Evolutionary conservation across 2,113 vertebrate species (phyloP).

Genomic region (Actenoides hombroni): DNA sequence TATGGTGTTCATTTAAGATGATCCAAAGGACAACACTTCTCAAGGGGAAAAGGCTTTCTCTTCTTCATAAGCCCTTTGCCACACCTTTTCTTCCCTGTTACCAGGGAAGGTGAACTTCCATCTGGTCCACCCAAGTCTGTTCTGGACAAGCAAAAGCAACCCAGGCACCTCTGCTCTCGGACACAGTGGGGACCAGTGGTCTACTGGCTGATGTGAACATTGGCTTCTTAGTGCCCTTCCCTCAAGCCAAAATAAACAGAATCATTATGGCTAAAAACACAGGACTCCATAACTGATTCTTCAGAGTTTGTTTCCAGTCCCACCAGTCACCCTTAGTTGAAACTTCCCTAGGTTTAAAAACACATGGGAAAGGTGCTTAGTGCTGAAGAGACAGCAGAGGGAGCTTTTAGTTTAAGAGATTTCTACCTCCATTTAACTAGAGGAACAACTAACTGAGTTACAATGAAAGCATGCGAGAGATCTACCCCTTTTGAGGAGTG

Average conservation of each 20-base stretch:
- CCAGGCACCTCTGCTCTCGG: neutral
- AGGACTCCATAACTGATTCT: neutral
- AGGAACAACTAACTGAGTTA: neutral
- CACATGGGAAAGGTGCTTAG: neutral
- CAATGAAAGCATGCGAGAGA: neutral
- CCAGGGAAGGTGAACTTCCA: neutral
- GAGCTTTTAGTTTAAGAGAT: constrained; percentile 18
- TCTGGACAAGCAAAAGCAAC: neutral
- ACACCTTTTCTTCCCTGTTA: neutral
- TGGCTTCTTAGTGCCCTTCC: neutral
- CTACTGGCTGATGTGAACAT: neutral
- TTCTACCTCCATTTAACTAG: neutral
- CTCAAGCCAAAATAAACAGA: neutral
- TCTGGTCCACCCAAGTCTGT: neutral
- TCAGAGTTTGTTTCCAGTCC: neutral
- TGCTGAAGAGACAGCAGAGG: constrained; percentile 30
- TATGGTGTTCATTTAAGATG: neutral
- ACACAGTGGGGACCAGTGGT: neutral
- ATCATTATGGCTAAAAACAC: neutral
- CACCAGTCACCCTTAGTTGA: neutral
- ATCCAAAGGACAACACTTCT: neutral
- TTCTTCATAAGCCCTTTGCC: neutral
- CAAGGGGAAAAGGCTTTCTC: neutral
- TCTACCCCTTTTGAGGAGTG: neutral
- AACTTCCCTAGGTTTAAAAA: neutral